Percentiles rank a stretch among this genome's conserved stretches.
phyloP scores from a whole-genome alignment of 2,113 vertebrate species.

The Crotalus horridus region DNA sequence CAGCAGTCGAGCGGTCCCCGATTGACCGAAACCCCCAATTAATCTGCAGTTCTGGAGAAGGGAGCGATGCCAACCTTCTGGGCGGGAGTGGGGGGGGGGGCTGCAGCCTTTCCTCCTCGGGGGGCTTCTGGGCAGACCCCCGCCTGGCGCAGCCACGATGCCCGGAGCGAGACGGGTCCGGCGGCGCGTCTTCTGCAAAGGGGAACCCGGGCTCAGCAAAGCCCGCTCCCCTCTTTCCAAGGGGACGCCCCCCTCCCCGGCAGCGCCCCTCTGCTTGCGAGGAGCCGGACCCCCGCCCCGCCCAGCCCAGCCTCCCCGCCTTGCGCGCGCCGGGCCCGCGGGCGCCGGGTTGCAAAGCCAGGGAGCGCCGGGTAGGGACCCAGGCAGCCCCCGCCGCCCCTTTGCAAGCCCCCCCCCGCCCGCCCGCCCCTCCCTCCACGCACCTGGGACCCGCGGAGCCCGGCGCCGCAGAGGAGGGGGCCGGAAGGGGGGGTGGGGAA shows the following conservation, averaged over 20 bases:
- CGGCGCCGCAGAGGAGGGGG: no score
- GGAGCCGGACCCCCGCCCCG: not conserved
- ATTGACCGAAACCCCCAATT: not conserved
- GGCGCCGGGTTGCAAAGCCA: no score
- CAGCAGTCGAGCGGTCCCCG: not conserved
- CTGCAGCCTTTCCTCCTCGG: not conserved
- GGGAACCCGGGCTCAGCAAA: not conserved
- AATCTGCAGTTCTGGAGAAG: not conserved
- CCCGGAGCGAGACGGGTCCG: no score
- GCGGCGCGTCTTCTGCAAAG: not conserved
- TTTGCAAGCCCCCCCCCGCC: not conserved
- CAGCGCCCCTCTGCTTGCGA: not conserved
- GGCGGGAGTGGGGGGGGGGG: no score
- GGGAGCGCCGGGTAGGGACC: not conserved
- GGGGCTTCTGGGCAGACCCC: not conserved
- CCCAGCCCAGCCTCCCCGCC: no score
- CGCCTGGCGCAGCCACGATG: not conserved
- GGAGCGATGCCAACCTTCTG: not conserved
- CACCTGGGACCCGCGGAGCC: not conserved
- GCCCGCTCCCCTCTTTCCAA: not conserved
- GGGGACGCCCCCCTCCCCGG: not conserved
- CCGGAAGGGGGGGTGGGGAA: no score
- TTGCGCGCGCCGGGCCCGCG: no score
- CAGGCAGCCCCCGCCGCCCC: accelerated
- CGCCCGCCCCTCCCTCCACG: not conserved